phyloP scores from a whole-genome alignment of 2,888 invertebrate species.

The Apotomis turbidana region DNA sequence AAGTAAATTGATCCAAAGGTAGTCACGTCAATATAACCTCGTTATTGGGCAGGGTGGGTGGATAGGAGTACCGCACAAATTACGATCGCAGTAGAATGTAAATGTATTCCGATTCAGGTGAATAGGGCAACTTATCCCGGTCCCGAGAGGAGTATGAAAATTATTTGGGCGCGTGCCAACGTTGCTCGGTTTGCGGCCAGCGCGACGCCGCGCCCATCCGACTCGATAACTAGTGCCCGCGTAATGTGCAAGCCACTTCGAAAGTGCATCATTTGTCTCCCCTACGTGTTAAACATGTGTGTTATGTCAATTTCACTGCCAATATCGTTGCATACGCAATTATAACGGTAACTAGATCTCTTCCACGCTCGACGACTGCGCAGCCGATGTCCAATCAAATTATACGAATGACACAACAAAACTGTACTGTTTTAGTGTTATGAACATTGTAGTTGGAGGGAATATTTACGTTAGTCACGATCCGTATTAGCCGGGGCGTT shows the following conservation, averaged over 20 bases:
- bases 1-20: constrained; percentile 1
- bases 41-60: constrained; percentile 8
- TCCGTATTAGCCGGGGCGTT: constrained; percentile 3
- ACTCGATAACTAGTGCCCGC: constrained; percentile 57
- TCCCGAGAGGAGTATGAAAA: constrained; percentile 73
- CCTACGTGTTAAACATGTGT: constrained; percentile 29
- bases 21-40: constrained; percentile 21
- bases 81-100: constrained; percentile 51
- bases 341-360: constrained; percentile 32
- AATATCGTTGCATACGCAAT: constrained; percentile 27
- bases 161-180: constrained; percentile 76
- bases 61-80: constrained; percentile 33
- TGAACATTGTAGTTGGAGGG: constrained; percentile 1
- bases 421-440: constrained; percentile 15
- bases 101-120: constrained; percentile 76
- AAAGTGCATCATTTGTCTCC: constrained; percentile 46
- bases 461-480: constrained; percentile 12
- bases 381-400: constrained; percentile 8
- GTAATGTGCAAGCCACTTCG: constrained; percentile 59
- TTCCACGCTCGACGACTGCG: constrained; percentile 13
- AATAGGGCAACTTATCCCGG: constrained; percentile 76
- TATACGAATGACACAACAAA: constrained; percentile 12
- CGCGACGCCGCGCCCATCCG: constrained; percentile 59
- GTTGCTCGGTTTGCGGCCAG: constrained; percentile 65
- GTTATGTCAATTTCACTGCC: constrained; percentile 32